These are phyloP conservation scores for Nemotelus nigrinus DNA, from an alignment of 2,888 invertebrate genomes.

Conservation along the genomic window DNA sequence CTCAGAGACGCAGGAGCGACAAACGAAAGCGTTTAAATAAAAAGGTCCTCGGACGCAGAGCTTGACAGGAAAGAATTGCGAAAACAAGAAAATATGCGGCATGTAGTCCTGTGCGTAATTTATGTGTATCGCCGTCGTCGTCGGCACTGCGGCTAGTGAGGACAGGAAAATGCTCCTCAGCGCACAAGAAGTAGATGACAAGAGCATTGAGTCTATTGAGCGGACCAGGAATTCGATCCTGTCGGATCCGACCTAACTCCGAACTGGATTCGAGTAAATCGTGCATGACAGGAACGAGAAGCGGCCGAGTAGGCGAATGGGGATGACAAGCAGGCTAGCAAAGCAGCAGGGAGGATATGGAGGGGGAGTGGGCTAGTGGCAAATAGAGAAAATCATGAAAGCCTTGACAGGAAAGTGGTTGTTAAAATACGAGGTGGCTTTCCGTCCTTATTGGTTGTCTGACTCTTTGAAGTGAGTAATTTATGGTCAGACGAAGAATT, in stretches of 20 bases:
- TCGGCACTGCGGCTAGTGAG: conserved; percentile 19
- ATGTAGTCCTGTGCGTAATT: conserved; percentile 29
- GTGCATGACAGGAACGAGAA: not conserved
- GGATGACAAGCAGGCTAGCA: not conserved
- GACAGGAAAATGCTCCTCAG: conserved; percentile 10
- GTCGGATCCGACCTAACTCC: not conserved
- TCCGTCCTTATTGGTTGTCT: not conserved
- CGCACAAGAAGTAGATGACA: conserved; percentile 18
- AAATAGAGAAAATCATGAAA: too few relatives aligned
- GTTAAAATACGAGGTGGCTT: not conserved
- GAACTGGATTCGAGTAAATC: conserved; percentile 14
- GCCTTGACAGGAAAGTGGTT: too few relatives aligned
- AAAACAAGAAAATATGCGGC: conserved; percentile 17
- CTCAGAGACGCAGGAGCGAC: not conserved
- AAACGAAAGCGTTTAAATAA: conserved; percentile 1
- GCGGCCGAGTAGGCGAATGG: not conserved
- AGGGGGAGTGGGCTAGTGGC: too few relatives aligned
- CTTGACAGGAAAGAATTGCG: not conserved
- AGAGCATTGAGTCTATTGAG: conserved; percentile 4
- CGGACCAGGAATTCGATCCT: conserved; percentile 11
- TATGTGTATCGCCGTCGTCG: conserved; percentile 12
- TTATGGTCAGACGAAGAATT: conserved; percentile 31
- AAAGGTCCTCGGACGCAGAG: not conserved
- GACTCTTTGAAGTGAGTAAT: conserved; percentile 31
- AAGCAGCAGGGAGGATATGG: too few relatives aligned